Evolutionary conservation across 2,888 invertebrate species (phyloP).

Genomic region (Ceriagrion tenellum): DNA sequence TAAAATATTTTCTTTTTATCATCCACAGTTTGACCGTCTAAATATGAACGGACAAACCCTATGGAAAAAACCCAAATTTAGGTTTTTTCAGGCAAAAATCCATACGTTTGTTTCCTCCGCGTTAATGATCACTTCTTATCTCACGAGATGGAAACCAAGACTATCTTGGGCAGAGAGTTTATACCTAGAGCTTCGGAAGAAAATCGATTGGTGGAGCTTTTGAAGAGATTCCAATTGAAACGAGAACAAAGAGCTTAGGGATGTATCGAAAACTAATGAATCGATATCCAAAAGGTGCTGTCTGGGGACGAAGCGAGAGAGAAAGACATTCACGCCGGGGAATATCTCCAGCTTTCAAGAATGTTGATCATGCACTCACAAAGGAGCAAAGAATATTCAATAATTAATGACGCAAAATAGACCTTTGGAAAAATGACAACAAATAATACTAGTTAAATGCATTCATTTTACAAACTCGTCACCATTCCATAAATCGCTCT

Average conservation of each 20-base stretch:
- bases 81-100: too few relatives aligned
- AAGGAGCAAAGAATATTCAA: too few relatives aligned
- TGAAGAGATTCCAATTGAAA: neutral
- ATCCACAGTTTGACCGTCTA: too few relatives aligned
- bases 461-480: too few relatives aligned
- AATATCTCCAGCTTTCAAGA: neutral
- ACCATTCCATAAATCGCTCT: too few relatives aligned
- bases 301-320: neutral
- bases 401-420: too few relatives aligned
- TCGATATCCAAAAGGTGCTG: slow-evolving; percentile 12
- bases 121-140: neutral
- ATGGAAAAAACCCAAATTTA: too few relatives aligned
- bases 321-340: neutral
- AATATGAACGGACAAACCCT: too few relatives aligned
- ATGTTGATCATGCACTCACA: too few relatives aligned
- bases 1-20: too few relatives aligned
- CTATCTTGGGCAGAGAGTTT: neutral
- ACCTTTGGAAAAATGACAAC: too few relatives aligned
- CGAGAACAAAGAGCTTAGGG: neutral
- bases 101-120: neutral
- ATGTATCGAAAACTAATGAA: slow-evolving; percentile 48
- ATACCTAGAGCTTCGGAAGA: neutral
- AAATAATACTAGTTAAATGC: too few relatives aligned
- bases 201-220: neutral
- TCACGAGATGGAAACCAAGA: neutral